Evolutionary conservation across 2,797 vertebrate species (phyloP).

Genomic region (Acanthiza pusilla): DNA sequence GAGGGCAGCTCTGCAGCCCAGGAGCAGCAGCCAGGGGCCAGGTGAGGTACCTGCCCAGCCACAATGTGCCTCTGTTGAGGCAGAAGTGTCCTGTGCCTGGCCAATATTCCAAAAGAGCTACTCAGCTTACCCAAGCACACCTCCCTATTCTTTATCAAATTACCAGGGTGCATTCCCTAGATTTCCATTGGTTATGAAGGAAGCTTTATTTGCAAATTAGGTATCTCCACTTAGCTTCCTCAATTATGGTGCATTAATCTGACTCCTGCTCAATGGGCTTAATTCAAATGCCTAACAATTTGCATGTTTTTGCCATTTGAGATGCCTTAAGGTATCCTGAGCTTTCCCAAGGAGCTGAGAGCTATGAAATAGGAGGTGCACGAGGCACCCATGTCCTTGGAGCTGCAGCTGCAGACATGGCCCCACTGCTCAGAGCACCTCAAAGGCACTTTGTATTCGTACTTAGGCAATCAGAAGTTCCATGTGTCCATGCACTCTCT

Average conservation of each 20-base stretch:
- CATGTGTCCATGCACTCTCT: not conserved
- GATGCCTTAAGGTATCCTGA: not conserved
- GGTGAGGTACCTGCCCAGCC: not conserved
- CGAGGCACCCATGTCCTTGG: accelerated
- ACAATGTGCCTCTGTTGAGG: accelerated
- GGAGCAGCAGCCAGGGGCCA: not conserved
- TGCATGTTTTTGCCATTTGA: not conserved
- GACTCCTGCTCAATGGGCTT: not conserved
- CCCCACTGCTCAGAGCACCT: not conserved
- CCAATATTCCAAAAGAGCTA: not conserved
- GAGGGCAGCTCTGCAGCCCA: not conserved
- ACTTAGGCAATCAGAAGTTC: not conserved
- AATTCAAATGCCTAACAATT: not conserved
- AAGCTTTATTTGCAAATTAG: not conserved
- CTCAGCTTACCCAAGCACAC: not conserved
- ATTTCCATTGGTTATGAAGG: not conserved
- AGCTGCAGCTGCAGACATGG: not conserved
- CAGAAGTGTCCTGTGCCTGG: not conserved
- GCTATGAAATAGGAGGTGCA: not conserved
- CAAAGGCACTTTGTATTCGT: accelerated
- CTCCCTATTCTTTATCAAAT: not conserved
- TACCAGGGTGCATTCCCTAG: not conserved
- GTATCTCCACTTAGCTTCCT: not conserved
- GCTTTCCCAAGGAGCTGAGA: not conserved
- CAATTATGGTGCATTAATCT: not conserved